Conservation (phyloP, 2,888 invertebrate species). For the Orthosia incerta region DNA sequence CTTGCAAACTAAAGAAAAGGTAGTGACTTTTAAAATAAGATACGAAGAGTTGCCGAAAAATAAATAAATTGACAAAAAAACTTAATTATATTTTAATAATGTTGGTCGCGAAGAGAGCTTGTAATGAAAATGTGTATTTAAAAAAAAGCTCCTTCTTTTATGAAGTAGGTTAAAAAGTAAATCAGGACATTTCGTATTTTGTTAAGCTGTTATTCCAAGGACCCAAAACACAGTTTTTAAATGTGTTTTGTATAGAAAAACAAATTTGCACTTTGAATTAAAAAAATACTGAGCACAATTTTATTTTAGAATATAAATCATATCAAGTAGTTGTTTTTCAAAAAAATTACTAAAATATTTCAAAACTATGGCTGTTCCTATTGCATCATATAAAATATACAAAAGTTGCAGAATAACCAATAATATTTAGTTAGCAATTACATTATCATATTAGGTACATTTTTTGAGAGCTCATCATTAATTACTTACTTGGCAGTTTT, state of each 20-base stretch:
- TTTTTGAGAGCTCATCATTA: constrained; percentile 7
- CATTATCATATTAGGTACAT: neutral
- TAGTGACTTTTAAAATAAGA: neutral
- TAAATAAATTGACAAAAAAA: neutral
- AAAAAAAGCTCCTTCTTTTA: neutral
- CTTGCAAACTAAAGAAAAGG: neutral
- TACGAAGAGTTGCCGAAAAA: neutral
- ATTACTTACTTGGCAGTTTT: constrained; percentile 19
- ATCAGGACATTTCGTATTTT: constrained; percentile 4
- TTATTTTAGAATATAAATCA: neutral
- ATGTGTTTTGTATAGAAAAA: neutral
- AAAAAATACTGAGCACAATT: constrained; percentile 8
- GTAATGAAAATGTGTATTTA: neutral
- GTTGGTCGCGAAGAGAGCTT: neutral
- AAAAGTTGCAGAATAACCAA: constrained; percentile 11
- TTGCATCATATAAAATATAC: neutral
- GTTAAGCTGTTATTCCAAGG: neutral
- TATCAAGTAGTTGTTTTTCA: neutral
- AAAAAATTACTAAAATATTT: neutral
- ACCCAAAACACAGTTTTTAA: neutral
- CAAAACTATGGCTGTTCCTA: neutral
- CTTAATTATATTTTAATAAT: neutral
- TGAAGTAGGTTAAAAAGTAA: neutral
- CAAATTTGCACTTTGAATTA: neutral
- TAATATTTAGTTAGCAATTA: neutral